Percentiles rank a stretch among this genome's conserved stretches.
These are phyloP conservation scores for Metallyticus violacea DNA, from an alignment of 2,888 invertebrate genomes.

Conservation along the genomic window DNA sequence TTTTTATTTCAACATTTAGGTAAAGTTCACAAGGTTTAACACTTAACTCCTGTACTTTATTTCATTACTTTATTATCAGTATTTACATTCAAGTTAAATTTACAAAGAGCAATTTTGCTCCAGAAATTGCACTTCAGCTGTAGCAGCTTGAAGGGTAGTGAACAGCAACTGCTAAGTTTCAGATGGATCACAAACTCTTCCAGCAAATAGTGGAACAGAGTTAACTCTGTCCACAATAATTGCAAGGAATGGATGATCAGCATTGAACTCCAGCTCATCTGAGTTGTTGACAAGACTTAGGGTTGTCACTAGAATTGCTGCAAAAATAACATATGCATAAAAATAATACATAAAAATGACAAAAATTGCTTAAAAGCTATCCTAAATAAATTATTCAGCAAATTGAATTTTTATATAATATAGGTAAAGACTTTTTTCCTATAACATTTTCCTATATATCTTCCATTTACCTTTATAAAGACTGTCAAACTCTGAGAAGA, in stretches of 20 bases:
- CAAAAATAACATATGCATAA: not conserved
- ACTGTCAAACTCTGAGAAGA: no score
- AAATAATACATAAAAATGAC: no score
- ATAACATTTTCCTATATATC: no score
- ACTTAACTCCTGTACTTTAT: not conserved
- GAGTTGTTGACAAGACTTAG: not conserved
- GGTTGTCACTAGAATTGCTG: slow-evolving; percentile 39
- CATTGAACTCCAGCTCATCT: slow-evolving; percentile 41
- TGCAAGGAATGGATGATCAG: slow-evolving; percentile 53
- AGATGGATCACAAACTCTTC: slow-evolving; percentile 50
- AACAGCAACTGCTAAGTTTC: not conserved
- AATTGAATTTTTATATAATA: no score
- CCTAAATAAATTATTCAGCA: no score
- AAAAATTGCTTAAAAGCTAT: no score
- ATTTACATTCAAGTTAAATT: not conserved
- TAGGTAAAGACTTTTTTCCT: no score
- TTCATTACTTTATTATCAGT: not conserved
- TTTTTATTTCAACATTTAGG: not conserved
- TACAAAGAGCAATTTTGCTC: not conserved
- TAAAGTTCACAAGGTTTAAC: not conserved
- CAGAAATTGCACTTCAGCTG: not conserved
- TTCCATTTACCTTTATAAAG: no score
- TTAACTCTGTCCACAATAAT: slow-evolving; percentile 51
- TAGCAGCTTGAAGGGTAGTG: not conserved
- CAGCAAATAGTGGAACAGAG: slow-evolving; percentile 52